A percentile compares a stretch with the other conserved stretches of the same genome.
Evolutionary conservation across 2,888 invertebrate species (phyloP).

Genomic region (Microplitis deprimator): DNA sequence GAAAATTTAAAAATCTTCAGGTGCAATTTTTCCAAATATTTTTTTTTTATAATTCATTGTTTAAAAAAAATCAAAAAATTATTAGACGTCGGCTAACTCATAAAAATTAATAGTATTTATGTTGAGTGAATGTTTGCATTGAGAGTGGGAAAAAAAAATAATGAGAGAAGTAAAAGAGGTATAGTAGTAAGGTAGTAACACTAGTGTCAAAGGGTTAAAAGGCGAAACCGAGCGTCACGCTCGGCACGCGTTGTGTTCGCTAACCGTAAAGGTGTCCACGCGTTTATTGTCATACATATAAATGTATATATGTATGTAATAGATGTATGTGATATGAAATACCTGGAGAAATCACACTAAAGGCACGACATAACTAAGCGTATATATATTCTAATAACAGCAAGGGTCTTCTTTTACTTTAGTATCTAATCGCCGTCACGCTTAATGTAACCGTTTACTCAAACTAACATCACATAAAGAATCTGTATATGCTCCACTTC

Average conservation of each 20-base stretch:
- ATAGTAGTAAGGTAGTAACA: conserved; percentile 15
- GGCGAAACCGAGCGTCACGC: conserved; percentile 55
- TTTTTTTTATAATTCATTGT: too few relatives aligned
- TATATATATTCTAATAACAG: conserved; percentile 4
- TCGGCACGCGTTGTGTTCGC: conserved; percentile 61
- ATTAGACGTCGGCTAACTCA: too few relatives aligned
- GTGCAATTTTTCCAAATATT: too few relatives aligned
- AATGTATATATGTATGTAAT: not conserved
- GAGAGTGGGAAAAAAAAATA: too few relatives aligned
- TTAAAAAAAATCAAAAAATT: too few relatives aligned
- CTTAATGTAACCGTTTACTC: conserved; percentile 1
- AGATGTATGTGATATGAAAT: not conserved
- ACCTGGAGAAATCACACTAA: conserved; percentile 28
- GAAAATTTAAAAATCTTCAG: too few relatives aligned
- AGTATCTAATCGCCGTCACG: conserved; percentile 29
- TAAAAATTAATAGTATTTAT: too few relatives aligned
- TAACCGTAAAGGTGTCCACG: conserved; percentile 67
- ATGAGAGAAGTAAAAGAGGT: not conserved
- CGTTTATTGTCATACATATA: conserved; percentile 33
- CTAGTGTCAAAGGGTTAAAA: conserved; percentile 53
- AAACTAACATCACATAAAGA: conserved; percentile 10
- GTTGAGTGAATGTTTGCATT: too few relatives aligned
- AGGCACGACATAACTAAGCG: conserved; percentile 23
- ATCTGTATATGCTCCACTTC: conserved; percentile 58
- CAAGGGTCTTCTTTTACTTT: conserved; percentile 16